A percentile compares a stretch with the other conserved stretches of the same genome.
Evolutionary conservation across 2,113 vertebrate species (phyloP).

Genomic region (Odocoileus virginianus): DNA sequence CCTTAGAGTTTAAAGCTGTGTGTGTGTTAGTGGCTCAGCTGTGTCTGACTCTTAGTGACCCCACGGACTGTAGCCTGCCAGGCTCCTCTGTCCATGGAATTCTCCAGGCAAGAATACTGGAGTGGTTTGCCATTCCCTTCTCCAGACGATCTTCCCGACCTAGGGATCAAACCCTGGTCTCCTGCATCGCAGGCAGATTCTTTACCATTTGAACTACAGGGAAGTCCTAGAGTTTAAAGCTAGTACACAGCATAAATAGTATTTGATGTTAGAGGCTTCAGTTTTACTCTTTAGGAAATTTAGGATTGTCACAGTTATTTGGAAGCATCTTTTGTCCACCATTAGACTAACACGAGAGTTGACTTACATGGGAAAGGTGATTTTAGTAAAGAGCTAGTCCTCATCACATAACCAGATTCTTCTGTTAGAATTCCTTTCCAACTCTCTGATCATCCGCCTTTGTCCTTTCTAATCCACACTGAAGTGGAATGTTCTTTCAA

Average conservation of each 20-base stretch:
- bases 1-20: background rate
- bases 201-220: background rate
- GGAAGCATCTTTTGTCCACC: background rate
- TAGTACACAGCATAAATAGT: background rate
- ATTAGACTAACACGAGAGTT: background rate
- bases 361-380: background rate
- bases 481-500: slow-evolving; percentile 15
- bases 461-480: slow-evolving; percentile 36
- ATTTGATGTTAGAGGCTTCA: background rate
- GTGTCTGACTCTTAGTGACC: background rate
- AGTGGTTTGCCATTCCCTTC: background rate
- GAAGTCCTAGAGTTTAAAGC: background rate
- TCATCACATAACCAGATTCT: background rate
- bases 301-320: background rate
- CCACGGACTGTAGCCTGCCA: background rate
- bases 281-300: slow-evolving; percentile 1
- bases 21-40: background rate
- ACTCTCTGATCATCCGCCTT: background rate
- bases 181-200: background rate
- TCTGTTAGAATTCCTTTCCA: background rate
- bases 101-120: background rate
- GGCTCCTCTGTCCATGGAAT: background rate
- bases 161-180: background rate
- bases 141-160: fast-evolving
- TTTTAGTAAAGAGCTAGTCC: background rate